phyloP scores from a whole-genome alignment of 2,113 vertebrate species.

The Gallinago undulata region DNA sequence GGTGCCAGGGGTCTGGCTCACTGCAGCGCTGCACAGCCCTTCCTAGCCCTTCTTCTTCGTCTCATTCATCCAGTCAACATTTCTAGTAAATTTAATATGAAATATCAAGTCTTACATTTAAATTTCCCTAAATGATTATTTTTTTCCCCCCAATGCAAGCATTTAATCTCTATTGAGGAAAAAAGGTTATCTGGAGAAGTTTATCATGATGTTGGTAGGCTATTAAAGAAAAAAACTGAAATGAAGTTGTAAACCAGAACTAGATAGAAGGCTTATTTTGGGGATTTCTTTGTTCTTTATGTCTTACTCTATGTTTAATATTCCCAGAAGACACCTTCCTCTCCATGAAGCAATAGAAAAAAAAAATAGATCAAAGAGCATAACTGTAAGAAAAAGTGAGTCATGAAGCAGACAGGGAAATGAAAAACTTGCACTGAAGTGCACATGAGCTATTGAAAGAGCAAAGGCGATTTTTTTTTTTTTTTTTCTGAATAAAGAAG shows the following conservation, averaged over 20 bases:
- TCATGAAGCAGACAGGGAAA: background rate
- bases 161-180: slow-evolving; percentile 12
- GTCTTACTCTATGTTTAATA: background rate
- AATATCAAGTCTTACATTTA: background rate
- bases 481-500: background rate
- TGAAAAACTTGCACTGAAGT: background rate
- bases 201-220: background rate
- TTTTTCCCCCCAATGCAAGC: background rate
- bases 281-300: background rate
- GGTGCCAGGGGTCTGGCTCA: background rate
- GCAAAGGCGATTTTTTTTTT: background rate
- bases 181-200: slow-evolving; percentile 23
- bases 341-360: background rate
- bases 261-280: background rate
- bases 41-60: background rate
- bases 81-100: background rate
- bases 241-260: background rate
- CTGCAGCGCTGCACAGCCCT: background rate
- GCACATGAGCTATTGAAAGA: background rate
- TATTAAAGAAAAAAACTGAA: background rate
- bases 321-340: background rate
- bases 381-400: background rate
- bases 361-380: background rate
- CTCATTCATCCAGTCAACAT: background rate
- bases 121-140: background rate